Evolutionary conservation across 2,888 invertebrate species (phyloP).

Genomic region (Electrophaes corylata): DNA sequence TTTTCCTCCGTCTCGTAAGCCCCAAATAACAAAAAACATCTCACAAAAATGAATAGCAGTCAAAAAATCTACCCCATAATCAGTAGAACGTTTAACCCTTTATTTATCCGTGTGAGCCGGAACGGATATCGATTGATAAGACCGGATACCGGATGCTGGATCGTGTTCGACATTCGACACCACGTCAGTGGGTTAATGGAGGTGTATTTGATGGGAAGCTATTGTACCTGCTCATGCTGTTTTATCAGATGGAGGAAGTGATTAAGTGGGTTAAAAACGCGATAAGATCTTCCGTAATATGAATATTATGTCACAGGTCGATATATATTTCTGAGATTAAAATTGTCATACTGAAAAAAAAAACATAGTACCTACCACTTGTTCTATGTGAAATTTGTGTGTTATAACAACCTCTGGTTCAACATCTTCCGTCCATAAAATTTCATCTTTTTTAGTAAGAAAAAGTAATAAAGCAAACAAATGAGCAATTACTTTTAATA

Average conservation of each 20-base stretch:
- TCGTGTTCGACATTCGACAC: slow-evolving; percentile 47
- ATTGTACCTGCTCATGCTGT: slow-evolving; percentile 6
- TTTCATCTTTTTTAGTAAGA: too few species aligned
- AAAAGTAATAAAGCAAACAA: too few species aligned
- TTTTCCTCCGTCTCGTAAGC: slow-evolving; percentile 6
- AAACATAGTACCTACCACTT: too few species aligned
- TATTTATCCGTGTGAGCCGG: slow-evolving; percentile 51
- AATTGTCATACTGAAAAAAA: too few species aligned
- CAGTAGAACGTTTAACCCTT: slow-evolving; percentile 45
- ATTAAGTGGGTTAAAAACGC: background rate
- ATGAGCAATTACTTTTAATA: too few species aligned
- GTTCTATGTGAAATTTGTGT: too few species aligned
- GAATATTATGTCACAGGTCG: too few species aligned
- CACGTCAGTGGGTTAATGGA: slow-evolving; percentile 54
- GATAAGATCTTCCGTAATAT: background rate
- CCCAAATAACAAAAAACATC: slow-evolving; percentile 13
- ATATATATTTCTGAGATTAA: too few species aligned
- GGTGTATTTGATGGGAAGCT: slow-evolving; percentile 20
- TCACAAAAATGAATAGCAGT: slow-evolving; percentile 10
- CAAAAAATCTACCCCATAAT: slow-evolving; percentile 35
- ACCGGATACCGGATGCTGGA: slow-evolving; percentile 44
- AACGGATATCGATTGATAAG: slow-evolving; percentile 58
- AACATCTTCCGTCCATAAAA: too few species aligned
- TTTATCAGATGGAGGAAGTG: slow-evolving; percentile 19
- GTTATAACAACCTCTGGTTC: too few species aligned